Conservation (phyloP, 2,888 invertebrate genomes). For the Timema cristinae region DNA sequence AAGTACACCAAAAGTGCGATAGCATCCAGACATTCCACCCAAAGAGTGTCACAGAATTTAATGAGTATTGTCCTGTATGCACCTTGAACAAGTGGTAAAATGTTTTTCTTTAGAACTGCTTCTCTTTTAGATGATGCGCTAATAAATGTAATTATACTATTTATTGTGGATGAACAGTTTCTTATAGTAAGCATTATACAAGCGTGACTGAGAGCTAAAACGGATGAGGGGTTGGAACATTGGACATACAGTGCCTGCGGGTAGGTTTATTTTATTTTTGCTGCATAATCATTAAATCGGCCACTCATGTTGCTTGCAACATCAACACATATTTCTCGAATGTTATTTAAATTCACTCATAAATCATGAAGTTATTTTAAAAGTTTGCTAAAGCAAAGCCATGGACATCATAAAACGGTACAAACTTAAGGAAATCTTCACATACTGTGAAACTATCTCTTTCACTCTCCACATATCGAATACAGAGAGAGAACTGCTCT, state of each 20-base stretch:
- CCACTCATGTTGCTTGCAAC: slow-evolving; percentile 4
- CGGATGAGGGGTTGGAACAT: not conserved
- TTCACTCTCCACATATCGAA: not conserved
- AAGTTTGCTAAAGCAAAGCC: too few relatives aligned
- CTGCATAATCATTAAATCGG: not conserved
- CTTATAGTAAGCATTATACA: not conserved
- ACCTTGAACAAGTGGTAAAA: not conserved
- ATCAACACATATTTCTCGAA: not conserved
- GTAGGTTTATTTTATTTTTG: not conserved
- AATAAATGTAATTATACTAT: slow-evolving; percentile 5
- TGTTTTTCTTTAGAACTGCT: not conserved
- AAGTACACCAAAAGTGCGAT: too few relatives aligned
- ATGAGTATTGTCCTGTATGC: not conserved
- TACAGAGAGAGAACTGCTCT: too few relatives aligned
- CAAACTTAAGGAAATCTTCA: slow-evolving; percentile 8
- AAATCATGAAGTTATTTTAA: slow-evolving; percentile 3
- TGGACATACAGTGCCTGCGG: not conserved
- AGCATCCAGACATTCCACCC: not conserved
- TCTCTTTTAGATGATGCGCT: not conserved
- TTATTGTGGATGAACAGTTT: slow-evolving; percentile 11
- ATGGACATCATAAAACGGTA: not conserved
- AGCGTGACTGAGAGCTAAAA: not conserved
- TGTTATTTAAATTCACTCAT: not conserved
- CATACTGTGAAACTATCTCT: not conserved
- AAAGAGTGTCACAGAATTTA: not conserved